Evolutionary conservation across 1,140 invertebrate species (phyloP).

Genomic region (Euwallacea fornicatus): DNA sequence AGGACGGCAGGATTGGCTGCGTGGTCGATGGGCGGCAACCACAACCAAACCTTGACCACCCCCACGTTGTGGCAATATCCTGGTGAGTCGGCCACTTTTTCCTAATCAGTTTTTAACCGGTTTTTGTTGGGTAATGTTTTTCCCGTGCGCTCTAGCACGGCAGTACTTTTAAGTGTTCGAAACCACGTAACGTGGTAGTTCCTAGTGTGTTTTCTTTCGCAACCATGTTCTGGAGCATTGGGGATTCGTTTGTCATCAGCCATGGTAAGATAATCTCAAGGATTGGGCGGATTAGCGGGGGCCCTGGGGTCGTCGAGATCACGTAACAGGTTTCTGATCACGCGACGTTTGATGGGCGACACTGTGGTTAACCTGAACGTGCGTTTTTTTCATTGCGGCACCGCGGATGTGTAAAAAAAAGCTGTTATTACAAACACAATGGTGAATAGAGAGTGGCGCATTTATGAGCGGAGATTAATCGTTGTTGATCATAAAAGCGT

Average conservation of each 20-base stretch:
- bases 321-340: constrained; percentile 1
- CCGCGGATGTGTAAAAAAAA: no score
- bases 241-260: constrained; percentile 29
- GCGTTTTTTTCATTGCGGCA: no score
- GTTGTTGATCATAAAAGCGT: no score
- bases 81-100: constrained; percentile 57
- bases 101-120: constrained; percentile 51
- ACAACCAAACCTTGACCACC: constrained; percentile 55
- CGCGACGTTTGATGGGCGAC: background rate
- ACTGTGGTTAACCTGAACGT: no score
- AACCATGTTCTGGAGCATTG: constrained; percentile 34
- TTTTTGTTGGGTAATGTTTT: constrained; percentile 39
- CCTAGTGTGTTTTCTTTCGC: constrained; percentile 4
- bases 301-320: background rate
- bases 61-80: constrained; percentile 76
- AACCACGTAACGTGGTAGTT: constrained; percentile 28
- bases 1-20: constrained; percentile 55
- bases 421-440: no score
- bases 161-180: constrained; percentile 29
- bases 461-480: no score
- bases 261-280: constrained; percentile 22
- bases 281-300: no score
- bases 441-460: no score
- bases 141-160: constrained; percentile 24
- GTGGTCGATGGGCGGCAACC: constrained; percentile 55